Percentiles rank a stretch among this genome's conserved stretches.
Evolutionary conservation across 1,140 invertebrate species (phyloP).

Genomic region (Pissodes strobi): DNA sequence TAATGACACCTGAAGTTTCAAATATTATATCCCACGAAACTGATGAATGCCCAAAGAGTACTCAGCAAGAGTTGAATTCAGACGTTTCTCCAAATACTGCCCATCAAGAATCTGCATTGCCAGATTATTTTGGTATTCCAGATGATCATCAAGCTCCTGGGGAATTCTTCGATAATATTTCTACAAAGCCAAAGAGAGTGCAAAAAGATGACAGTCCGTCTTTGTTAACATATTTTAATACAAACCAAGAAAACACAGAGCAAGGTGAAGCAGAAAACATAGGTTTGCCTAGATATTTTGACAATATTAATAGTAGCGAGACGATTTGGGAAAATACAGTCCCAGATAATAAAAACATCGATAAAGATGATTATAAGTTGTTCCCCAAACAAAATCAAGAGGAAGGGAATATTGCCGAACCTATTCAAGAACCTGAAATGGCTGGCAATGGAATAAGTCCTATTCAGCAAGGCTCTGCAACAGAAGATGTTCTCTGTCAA

Average conservation of each 20-base stretch:
- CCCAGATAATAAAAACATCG: slow-evolving; percentile 5
- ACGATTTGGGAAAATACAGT: slow-evolving; percentile 12
- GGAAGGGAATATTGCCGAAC: background rate
- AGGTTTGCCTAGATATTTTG: slow-evolving; percentile 30
- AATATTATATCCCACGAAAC: too few species aligned
- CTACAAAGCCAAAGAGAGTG: background rate
- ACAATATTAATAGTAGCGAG: slow-evolving; percentile 33
- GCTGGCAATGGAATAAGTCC: background rate
- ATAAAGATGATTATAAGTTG: slow-evolving; percentile 32
- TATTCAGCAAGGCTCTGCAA: background rate
- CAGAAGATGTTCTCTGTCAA: slow-evolving; percentile 27
- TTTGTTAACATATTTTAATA: slow-evolving; percentile 34
- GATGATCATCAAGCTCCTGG: slow-evolving; percentile 5
- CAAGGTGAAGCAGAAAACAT: slow-evolving; percentile 24
- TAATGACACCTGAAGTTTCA: background rate
- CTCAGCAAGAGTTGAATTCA: too few species aligned
- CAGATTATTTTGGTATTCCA: slow-evolving; percentile 21
- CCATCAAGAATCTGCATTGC: background rate
- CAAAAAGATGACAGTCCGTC: background rate
- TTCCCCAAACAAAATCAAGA: slow-evolving; percentile 21
- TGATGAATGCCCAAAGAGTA: too few species aligned
- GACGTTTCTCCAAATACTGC: background rate
- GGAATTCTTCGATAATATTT: slow-evolving; percentile 35
- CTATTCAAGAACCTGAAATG: slow-evolving; percentile 5
- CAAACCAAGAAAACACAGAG: background rate